Evolutionary conservation across 2,888 invertebrate species (phyloP).

Genomic region (Leucania comma): DNA sequence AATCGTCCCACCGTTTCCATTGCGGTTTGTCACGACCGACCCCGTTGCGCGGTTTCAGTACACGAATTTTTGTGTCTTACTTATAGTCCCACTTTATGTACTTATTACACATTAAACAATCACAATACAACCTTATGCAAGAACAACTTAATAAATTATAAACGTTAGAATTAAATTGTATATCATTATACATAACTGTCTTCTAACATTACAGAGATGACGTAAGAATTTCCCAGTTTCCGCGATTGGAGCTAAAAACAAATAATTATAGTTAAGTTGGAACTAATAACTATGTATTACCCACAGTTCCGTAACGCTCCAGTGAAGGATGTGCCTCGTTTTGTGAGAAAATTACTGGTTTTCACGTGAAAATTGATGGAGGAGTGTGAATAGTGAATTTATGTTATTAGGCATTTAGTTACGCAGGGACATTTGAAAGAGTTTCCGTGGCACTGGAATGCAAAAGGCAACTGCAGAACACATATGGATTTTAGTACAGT

Average conservation of each 20-base stretch:
- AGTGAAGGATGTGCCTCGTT: conserved; percentile 5
- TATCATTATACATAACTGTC: conserved; percentile 28
- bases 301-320: conserved; percentile 8
- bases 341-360: conserved; percentile 25
- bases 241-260: conserved; percentile 25
- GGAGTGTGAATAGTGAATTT: conserved; percentile 9
- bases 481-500: too few relatives aligned
- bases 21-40: too few relatives aligned
- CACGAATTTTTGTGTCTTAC: too few relatives aligned
- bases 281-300: conserved; percentile 34
- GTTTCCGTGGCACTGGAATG: too few relatives aligned
- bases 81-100: too few relatives aligned
- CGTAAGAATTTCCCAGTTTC: conserved; percentile 19
- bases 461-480: too few relatives aligned
- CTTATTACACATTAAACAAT: neutral
- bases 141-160: conserved; percentile 3
- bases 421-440: neutral
- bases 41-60: too few relatives aligned
- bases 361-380: conserved; percentile 15
- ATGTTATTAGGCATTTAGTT: neutral
- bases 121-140: conserved; percentile 2
- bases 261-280: conserved; percentile 24
- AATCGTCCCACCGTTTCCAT: too few relatives aligned
- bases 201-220: conserved; percentile 17
- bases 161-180: conserved; percentile 10